Base-by-base conservation (phyloP, 2,888 invertebrate genomes). In the Acrocera orbiculus region DNA sequence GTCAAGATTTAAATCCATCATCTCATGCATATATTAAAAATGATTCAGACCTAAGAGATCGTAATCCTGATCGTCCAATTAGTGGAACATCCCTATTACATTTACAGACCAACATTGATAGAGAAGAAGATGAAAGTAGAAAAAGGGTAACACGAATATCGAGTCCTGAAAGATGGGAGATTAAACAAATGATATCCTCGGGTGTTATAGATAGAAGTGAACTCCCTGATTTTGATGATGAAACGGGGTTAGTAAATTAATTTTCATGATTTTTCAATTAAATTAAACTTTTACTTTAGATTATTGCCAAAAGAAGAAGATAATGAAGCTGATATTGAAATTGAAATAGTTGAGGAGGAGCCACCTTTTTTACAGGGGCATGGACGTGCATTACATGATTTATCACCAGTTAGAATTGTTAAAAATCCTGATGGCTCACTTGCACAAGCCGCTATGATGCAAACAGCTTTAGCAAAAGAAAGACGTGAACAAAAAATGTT, bases 361-460 rank as follows among this genome's bases (percentile, higher is more conserved):
- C 89, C 98, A 0, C 89, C 96, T 0, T 99, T 99, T 62, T 65
- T 99, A 2, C 76, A 82, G 38, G 86, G 90, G n/a, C 79, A 92
- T 54, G 92, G 93, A 0, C 66, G 93, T 41, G 83, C 87, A 1
- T 59, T 87, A 1, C 83, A 90, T 43, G 93, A 95, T 54, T 65
- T 95, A 4, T 90, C 89, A 36, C 95, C 95, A 0, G 92, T 93
- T 3, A 63, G 81, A 43, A 95, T 96, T 43, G 90, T 96, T 0
- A 95, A 95, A 64, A 99, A 99, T 67, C 98, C 98, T 0, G 98
- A 99, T 57, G 98, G 98, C 0, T 95, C 95, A 0, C 61, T 99
- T 15, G 96, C 96, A 0, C 98, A 98, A 58, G 93, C 98, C 0
- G 98, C 98, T 1, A 93, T 99, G 89, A 99, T 93, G 93, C 98